These are phyloP conservation scores for Passer montanus DNA, from an alignment of 2,113 vertebrate species.

Conservation along the genomic window DNA sequence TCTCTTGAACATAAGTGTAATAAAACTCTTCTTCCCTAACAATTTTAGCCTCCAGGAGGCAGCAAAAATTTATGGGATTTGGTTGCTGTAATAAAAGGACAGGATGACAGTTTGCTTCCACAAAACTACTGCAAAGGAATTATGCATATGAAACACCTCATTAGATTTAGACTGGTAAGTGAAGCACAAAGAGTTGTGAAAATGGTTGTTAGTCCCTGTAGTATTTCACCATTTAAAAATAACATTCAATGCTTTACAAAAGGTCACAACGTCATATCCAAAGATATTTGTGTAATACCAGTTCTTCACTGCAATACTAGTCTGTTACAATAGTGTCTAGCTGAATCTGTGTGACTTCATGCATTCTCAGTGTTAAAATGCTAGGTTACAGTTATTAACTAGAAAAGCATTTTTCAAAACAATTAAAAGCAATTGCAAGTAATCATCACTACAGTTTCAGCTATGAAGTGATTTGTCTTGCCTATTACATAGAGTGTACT, in stretches of 20 bases:
- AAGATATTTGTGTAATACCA: neutral
- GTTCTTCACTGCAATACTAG: neutral
- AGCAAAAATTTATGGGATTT: constrained; percentile 96
- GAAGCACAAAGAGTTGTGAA: neutral
- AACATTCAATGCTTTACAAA: neutral
- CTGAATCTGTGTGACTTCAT: neutral
- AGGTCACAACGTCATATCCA: neutral
- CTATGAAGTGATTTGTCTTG: neutral
- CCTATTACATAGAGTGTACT: neutral
- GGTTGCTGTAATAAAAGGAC: constrained; percentile 89
- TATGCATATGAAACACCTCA: constrained; percentile 94
- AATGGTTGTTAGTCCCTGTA: neutral
- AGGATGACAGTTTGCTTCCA: constrained; percentile 94
- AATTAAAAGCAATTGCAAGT: neutral
- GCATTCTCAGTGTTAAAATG: neutral
- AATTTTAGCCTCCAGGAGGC: constrained; percentile 88
- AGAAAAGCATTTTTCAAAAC: neutral
- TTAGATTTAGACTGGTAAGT: constrained; percentile 91
- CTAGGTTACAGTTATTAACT: neutral
- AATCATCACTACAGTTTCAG: neutral
- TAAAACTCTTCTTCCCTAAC: neutral
- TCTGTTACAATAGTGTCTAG: neutral
- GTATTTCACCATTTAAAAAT: neutral
- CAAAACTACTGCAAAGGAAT: constrained; percentile 91
- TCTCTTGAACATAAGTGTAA: neutral